Base-by-base conservation (phyloP, 2,113 vertebrate species). In the Australoheros scitulus region DNA sequence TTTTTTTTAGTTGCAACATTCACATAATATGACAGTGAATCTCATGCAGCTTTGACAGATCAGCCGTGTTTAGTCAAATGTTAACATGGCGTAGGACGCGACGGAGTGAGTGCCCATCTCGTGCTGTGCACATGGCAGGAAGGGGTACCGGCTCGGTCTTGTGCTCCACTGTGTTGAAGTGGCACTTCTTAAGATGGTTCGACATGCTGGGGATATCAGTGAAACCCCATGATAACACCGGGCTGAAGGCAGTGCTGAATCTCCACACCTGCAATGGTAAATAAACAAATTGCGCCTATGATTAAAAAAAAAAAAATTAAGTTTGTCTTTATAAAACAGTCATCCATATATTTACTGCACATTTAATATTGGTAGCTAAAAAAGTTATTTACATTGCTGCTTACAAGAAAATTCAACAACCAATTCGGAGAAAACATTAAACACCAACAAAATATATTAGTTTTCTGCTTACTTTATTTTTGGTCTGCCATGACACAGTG, bases 231-330 rank as follows among this genome's bases (percentile, higher is more conserved):
- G 96, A 96, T 0, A 93, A 95, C 84, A 99, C 97, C 0, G 97
- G 97, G 94, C 96, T 97, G 93, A 99, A 99, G 41, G 98, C 97
- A 13, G 97, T 99, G 93, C 97, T 99, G 96, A 99, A 99, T 92
- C 97, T 93, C 98, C 98, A 99, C 11, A 99, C 97, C 98, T 99
- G 94, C 13, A 41, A 47, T 18, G 24, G 24, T 22, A 78, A 83
- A 75, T 11, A 26, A 20, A 74, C 34, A 50, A 43, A 41, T 15
- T 32, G 5, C 5, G 14, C 3, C 29, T 29, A 29, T 29, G 20
- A 34, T 58, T 11, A 22, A 24, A 29, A 60, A 24, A 24, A 22
- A 58, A 57, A 56, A 6, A 36, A 36, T 8, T 36, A 7, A 36
- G 36, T 9, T n/a, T 11, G 8, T 34, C 18, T 17, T 47, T 22